Percentiles rank a stretch among this genome's conserved stretches.
Evolutionary conservation across 2,888 invertebrate genomes (phyloP).

Genomic region (Endotricha flammealis): DNA sequence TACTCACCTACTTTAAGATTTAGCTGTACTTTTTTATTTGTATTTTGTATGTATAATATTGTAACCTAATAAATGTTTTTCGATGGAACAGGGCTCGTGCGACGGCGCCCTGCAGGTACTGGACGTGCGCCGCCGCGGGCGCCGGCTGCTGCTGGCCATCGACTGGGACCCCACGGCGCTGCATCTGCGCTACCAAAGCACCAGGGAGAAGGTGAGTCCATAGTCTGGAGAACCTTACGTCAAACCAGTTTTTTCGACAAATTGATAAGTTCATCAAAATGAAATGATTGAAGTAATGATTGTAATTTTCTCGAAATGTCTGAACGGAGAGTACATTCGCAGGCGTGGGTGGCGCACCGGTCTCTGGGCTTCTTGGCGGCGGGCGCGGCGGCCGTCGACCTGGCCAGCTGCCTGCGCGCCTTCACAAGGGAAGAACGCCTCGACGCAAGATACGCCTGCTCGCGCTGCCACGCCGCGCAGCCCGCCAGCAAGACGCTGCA

Average conservation of each 20-base stretch:
- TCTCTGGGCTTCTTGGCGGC: constrained; percentile 84
- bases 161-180: constrained; percentile 98
- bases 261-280: too few species aligned
- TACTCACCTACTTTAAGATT: too few species aligned
- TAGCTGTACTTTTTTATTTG: too few species aligned
- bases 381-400: constrained; percentile 88
- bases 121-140: constrained; percentile 10
- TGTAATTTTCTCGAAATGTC: too few species aligned
- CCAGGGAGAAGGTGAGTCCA: constrained; percentile 81
- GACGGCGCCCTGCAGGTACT: not conserved
- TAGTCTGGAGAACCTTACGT: too few species aligned
- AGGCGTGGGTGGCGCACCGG: constrained; percentile 87
- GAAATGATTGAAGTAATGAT: too few species aligned
- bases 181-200: constrained; percentile 91
- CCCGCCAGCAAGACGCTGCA: constrained; percentile 94
- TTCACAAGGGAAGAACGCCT: constrained; percentile 93
- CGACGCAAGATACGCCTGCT: constrained; percentile 91
- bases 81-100: not conserved
- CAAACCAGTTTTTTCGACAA: too few species aligned
- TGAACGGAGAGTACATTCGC: too few species aligned
- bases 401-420: constrained; percentile 90
- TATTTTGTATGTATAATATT: too few species aligned
- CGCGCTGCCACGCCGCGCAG: constrained; percentile 88
- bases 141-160: constrained; percentile 80
- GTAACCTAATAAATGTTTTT: too few species aligned